Base-by-base conservation (phyloP, 2,113 vertebrate genomes). In the Micronycteris hirsuta region DNA sequence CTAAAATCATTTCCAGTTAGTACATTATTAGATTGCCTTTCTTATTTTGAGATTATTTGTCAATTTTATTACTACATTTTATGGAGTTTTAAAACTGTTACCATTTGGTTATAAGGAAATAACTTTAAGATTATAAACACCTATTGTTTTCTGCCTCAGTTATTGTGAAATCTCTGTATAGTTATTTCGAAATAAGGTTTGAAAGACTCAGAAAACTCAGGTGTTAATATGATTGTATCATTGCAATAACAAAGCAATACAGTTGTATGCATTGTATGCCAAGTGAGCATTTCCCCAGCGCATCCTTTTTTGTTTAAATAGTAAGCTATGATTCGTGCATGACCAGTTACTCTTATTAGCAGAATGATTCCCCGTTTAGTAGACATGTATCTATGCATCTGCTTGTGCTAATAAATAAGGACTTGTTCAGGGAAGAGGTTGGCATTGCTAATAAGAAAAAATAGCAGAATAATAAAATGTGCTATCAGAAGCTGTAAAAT, bases 291-390 rank as follows among this genome's bases (percentile, higher is more conserved):
- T 68, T 90, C 47, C 68, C 65, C 20, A 61, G 38, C 86, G 49
- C 17, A 73, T 65, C 47, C 31, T 54, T 81, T 61, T 91, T 86
- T 89, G 61, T 87, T 91, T 85, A 92, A 93, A 45, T 87, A 89
- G 80, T 78, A 94, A 89, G 81, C 56, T 92, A 20, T 83, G 89
- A 76, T 95, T 96, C 83, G 90, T 93, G 76, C 93, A 74, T 92
- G 84, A 54, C 68, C 70, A 76, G 45, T 92, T 93, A 80, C 58
- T 56, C n/a, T 95, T 96, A 94, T 94, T 90, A 96, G 78, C 76
- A 95, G 58, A 81, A 80, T 19, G 43, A 92, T 95, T 95, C 61
- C 63, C 87, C 61, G 73, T 56, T 93, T 78, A 82, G 36, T 67
- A 88, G 81, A 70, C 74, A 70, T 90, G 95, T 96, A 95, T 86